A percentile compares a stretch with the other conserved stretches of the same genome.
Conservation (phyloP, 2,113 vertebrate species). For the Tragelaphus strepsiceros region DNA sequence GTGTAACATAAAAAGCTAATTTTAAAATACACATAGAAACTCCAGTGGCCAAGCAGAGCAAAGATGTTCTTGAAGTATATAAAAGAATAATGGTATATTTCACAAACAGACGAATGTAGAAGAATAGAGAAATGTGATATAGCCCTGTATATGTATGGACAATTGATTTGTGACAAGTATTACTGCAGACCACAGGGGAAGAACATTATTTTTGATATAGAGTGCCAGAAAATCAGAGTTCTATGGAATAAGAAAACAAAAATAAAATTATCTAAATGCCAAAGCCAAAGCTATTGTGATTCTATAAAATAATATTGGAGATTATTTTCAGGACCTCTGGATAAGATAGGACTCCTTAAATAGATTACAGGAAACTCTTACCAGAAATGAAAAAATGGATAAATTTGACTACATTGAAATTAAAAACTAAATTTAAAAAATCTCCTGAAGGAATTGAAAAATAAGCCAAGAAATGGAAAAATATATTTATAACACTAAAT, state of each 20-base stretch:
- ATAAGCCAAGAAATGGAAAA: not conserved
- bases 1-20: not conserved
- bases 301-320: not conserved
- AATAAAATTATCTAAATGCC: not conserved
- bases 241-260: not conserved
- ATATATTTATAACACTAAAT: not conserved
- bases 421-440: not conserved
- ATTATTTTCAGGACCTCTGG: not conserved
- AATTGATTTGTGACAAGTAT: not conserved
- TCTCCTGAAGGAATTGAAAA: not conserved
- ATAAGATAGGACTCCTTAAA: not conserved
- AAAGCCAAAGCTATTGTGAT: not conserved
- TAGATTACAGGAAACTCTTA: not conserved
- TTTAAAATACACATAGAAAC: not conserved
- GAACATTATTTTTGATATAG: not conserved
- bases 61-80: not conserved
- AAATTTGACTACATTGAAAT: not conserved
- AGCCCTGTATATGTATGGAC: not conserved
- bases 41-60: not conserved
- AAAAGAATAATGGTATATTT: not conserved
- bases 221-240: not conserved
- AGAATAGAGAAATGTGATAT: not conserved
- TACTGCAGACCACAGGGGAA: not conserved
- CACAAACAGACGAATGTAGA: not conserved
- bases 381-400: not conserved